Conservation (phyloP, 2,888 invertebrate genomes). For the Deilephila porcellus region DNA sequence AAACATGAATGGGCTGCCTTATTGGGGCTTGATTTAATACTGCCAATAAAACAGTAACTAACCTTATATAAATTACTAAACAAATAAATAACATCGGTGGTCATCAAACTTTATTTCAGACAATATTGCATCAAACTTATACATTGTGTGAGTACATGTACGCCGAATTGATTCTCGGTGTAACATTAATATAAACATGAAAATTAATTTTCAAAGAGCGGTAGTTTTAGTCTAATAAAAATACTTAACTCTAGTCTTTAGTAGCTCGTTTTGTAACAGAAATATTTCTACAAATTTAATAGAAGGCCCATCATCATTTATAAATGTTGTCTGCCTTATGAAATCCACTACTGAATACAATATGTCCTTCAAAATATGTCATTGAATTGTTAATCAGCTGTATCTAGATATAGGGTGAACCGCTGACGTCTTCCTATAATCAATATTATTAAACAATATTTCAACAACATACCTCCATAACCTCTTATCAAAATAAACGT, state of each 20-base stretch:
- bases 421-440: not conserved
- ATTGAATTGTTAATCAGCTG: too few species aligned
- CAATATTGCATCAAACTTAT: slow-evolving; percentile 58
- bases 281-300: too few species aligned
- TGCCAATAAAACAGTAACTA: slow-evolving; percentile 84
- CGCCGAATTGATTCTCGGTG: not conserved
- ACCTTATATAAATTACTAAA: slow-evolving; percentile 85
- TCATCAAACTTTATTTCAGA: slow-evolving; percentile 75
- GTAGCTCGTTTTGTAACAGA: too few species aligned
- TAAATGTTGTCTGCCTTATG: too few species aligned
- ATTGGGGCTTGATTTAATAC: slow-evolving; percentile 84
- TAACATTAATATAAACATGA: not conserved
- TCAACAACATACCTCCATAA: too few species aligned
- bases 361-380: too few species aligned
- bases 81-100: slow-evolving; percentile 83
- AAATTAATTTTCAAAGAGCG: not conserved
- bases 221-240: not conserved
- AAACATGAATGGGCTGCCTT: slow-evolving; percentile 85
- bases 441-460: not conserved
- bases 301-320: too few species aligned
- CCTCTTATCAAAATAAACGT: slow-evolving; percentile 33
- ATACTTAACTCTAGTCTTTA: too few species aligned
- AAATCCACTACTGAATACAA: too few species aligned
- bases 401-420: too few species aligned
- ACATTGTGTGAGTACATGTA: slow-evolving; percentile 49